Conservation (phyloP, 1,140 invertebrate genomes). For the Hypothenemus hampei region DNA sequence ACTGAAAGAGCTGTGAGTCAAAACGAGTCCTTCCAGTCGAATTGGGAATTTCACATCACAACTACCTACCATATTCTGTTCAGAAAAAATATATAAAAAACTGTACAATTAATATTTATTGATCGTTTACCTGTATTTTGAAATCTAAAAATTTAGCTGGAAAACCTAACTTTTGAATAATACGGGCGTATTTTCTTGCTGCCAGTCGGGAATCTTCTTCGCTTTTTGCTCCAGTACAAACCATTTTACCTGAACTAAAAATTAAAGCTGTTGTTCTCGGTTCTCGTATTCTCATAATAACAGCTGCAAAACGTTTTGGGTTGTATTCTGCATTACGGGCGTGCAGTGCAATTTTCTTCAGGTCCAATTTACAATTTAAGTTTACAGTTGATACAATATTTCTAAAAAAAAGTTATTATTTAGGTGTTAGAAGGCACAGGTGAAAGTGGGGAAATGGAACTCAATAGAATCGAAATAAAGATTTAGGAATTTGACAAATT, state of each 20-base stretch:
- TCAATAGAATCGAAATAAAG: too few relatives aligned
- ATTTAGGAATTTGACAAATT: too few relatives aligned
- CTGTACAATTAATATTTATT: neutral
- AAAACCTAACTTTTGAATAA: slow-evolving; percentile 95
- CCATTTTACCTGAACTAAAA: slow-evolving; percentile 99
- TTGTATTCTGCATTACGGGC: slow-evolving; percentile 99
- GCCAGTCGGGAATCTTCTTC: slow-evolving; percentile 96
- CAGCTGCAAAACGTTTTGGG: slow-evolving; percentile 99
- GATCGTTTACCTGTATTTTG: slow-evolving; percentile 69
- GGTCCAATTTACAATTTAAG: slow-evolving; percentile 89
- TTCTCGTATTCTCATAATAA: slow-evolving; percentile 99
- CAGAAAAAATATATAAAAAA: slow-evolving; percentile 7
- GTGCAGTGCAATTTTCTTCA: slow-evolving; percentile 97
- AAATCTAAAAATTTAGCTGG: slow-evolving; percentile 99
- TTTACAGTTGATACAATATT: slow-evolving; percentile 99
- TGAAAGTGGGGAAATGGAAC: too few relatives aligned
- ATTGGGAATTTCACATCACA: slow-evolving; percentile 99
- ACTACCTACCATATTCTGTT: slow-evolving; percentile 99
- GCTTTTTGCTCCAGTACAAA: slow-evolving; percentile 99
- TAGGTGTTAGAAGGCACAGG: too few relatives aligned
- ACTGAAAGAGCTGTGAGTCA: slow-evolving; percentile 97
- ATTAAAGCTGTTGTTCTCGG: slow-evolving; percentile 98
- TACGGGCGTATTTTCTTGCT: slow-evolving; percentile 97
- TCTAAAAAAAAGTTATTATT: slow-evolving; percentile 50
- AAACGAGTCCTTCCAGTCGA: slow-evolving; percentile 90